phyloP scores from a whole-genome alignment of 2,888 invertebrate species.

The Nephrotoma appendiculata region DNA sequence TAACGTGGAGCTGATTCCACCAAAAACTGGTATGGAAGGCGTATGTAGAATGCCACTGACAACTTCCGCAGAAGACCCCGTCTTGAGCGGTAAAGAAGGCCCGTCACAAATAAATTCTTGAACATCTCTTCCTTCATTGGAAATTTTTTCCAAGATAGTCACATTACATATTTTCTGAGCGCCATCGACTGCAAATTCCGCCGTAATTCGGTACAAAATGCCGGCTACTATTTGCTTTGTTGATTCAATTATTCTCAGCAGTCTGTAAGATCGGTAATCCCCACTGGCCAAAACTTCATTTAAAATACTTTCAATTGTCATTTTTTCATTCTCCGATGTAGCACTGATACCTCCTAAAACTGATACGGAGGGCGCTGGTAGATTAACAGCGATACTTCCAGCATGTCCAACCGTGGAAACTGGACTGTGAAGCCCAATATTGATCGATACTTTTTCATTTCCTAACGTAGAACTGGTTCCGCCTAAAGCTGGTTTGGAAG shows the following conservation, averaged over 20 bases:
- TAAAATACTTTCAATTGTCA: not conserved
- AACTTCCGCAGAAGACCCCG: not conserved
- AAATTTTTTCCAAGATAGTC: not conserved
- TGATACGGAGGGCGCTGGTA: not conserved
- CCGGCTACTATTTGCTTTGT: constrained; percentile 40
- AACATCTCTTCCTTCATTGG: not conserved
- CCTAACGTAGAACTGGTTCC: not conserved
- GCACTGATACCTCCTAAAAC: not conserved
- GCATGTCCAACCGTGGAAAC: no score
- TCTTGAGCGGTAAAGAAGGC: not conserved
- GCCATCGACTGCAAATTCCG: constrained; percentile 39
- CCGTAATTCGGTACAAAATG: constrained; percentile 39
- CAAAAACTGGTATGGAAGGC: not conserved
- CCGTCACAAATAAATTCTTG: not conserved
- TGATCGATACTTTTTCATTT: not conserved
- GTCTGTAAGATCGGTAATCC: not conserved
- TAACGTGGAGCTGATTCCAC: not conserved
- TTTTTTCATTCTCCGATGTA: not conserved
- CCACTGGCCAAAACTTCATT: not conserved
- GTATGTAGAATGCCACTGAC: not conserved
- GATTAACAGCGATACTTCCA: no score
- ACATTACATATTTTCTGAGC: constrained; percentile 17
- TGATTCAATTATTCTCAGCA: constrained; percentile 30
- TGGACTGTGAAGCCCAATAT: no score
- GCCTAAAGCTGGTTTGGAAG: not conserved